Conservation (phyloP, 2,888 invertebrate species). For the Horisme vitalbata region DNA sequence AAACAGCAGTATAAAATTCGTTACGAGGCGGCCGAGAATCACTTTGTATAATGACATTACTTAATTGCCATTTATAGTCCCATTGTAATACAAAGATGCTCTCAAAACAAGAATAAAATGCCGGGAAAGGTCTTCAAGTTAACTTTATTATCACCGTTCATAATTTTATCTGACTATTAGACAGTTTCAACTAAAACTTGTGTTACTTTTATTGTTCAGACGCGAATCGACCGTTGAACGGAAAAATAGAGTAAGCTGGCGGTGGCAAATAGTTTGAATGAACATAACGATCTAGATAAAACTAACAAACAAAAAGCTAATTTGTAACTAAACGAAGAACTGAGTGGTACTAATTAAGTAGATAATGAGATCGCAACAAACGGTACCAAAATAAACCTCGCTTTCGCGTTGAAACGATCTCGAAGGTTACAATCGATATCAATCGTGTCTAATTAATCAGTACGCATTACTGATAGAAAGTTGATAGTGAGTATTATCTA, state of each 20-base stretch:
- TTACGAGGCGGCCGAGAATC: conserved; percentile 30
- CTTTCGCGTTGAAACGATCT: conserved; percentile 54
- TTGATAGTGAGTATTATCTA: conserved; percentile 54
- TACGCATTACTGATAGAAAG: conserved; percentile 77
- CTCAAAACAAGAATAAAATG: conserved; percentile 40
- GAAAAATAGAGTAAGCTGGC: conserved; percentile 11
- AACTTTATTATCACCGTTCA: conserved; percentile 38
- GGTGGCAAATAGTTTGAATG: conserved; percentile 24
- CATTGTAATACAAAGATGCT: conserved; percentile 44
- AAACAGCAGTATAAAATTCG: conserved; percentile 25
- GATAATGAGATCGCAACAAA: conserved; percentile 37
- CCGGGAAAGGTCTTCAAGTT: conserved; percentile 43
- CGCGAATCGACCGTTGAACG: conserved; percentile 12
- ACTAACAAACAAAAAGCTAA: conserved; percentile 15
- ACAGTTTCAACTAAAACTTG: conserved; percentile 12
- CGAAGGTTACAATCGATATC: conserved; percentile 57
- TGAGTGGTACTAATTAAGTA: conserved; percentile 25
- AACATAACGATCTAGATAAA: conserved; percentile 23
- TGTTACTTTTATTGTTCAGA: conserved; percentile 20
- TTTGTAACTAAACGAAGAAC: conserved; percentile 2
- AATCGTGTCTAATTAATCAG: conserved; percentile 79
- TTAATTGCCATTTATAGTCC: conserved; percentile 43
- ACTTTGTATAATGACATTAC: conserved; percentile 39
- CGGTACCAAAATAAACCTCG: conserved; percentile 45
- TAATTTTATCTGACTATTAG: conserved; percentile 27